Base-by-base conservation (phyloP, 2,888 invertebrate genomes). In the Amphipyra berbera region DNA sequence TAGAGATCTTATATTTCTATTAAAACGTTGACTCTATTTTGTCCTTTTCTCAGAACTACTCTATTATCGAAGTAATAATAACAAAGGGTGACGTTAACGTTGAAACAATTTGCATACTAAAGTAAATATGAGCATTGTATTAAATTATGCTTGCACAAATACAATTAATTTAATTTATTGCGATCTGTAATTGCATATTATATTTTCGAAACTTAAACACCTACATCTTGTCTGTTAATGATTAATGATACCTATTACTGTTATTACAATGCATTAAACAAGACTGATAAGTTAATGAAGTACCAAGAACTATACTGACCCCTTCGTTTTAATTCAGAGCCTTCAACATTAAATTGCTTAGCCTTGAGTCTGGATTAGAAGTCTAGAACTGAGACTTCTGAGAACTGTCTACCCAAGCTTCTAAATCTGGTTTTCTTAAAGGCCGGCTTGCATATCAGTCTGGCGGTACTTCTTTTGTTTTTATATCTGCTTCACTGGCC, bases 371-470 rank as follows among this genome's bases (percentile, higher is more conserved):
- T 47, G 52, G 42, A 63, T 66, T 68, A 57, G 40, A 61, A 75
- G 79, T 79, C 82, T 84, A 83, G 82, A 76, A 57, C 67, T 65
- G 46, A 73, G 62, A 68, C 67, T 85, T 85, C 85, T 70, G 14
- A 81, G 86, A 85, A 84, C 45, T 48, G 40, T 63, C 81, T 79
- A 81, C 78, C 76, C 81, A 77, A 72, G 69, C 61, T 45, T 53
- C 50, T 50, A 57, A 70, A 69, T 74, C 79, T 68, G 72, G 78
- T 78, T 76, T 72, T 69, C 48, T 62, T 62, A 74, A 78, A 78
- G 68, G 72, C 68, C 69, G n/a, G 68, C 7, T 45, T 44, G 58
- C 56, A 62, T 64, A 54, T 65, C 53, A 58, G 61, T 68, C 61
- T 67, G 56, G 45, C 42, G 42, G 56, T 38, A 60, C 21, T 48